Conservation (phyloP, 2,888 invertebrate species). For the Apamea anceps region DNA sequence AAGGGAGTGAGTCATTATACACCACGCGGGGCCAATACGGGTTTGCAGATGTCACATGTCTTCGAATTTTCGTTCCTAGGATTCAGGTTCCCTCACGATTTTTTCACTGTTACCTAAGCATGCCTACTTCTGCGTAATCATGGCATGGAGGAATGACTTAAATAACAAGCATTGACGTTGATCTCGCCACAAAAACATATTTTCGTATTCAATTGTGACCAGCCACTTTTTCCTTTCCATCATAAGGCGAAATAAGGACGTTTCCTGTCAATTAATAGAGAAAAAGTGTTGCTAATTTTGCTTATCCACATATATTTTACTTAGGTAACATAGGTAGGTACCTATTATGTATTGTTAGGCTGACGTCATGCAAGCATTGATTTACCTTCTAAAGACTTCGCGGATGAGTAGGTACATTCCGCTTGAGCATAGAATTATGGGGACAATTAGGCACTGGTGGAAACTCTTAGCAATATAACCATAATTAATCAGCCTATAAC, state of each 20-base stretch:
- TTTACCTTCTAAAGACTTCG: neutral
- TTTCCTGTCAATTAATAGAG: no score
- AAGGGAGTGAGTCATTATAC: neutral
- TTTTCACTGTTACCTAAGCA: neutral
- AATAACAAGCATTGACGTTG: neutral
- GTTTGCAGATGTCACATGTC: no score
- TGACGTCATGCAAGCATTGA: neutral
- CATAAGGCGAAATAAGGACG: neutral
- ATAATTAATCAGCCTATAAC: neutral
- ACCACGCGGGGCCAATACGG: no score
- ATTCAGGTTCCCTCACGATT: neutral
- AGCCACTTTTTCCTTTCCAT: neutral
- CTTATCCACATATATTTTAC: no score
- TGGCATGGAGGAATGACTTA: neutral
- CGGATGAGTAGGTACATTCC: neutral
- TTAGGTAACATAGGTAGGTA: fast-evolving
- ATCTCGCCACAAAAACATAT: neutral
- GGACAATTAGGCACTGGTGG: neutral
- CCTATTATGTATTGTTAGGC: neutral
- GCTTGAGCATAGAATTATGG: neutral
- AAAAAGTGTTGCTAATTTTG: neutral
- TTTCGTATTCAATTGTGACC: neutral
- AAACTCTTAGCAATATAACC: no score
- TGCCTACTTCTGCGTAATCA: neutral
- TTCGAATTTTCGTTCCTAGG: neutral